A percentile compares a stretch with the other conserved stretches of the same genome.
phyloP scores from a whole-genome alignment of 2,888 invertebrate species.

The Beris morrisii region DNA sequence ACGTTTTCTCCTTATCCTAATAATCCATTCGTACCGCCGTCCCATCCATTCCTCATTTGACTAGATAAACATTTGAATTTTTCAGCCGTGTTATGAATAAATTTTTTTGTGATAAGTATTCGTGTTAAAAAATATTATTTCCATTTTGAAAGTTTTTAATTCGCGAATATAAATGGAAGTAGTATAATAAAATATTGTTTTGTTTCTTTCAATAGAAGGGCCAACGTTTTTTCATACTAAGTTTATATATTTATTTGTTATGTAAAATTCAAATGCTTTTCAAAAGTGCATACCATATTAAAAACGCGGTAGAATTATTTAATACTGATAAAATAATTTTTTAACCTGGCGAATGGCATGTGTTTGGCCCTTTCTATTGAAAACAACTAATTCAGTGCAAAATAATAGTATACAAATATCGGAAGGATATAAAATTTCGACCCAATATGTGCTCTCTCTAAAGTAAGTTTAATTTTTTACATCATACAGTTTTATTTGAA shows the following conservation, averaged over 20 bases:
- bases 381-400: conserved; percentile 26
- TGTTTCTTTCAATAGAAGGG: conserved; percentile 35
- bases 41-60: conserved; percentile 25
- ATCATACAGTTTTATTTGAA: no score
- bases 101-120: conserved; percentile 2
- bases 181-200: conserved; percentile 2
- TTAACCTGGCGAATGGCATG: conserved; percentile 21
- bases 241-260: not conserved
- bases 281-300: no score
- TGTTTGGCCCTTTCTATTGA: conserved; percentile 38
- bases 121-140: not conserved
- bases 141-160: not conserved
- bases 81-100: conserved; percentile 25
- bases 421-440: conserved; percentile 13
- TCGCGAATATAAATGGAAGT: not conserved
- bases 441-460: no score
- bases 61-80: conserved; percentile 24
- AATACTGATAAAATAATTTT: conserved; percentile 19
- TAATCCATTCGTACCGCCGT: conserved; percentile 41
- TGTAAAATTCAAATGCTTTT: no score
- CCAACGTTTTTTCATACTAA: conserved; percentile 35
- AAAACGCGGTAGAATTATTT: conserved; percentile 12
- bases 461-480: no score
- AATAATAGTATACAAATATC: not conserved
- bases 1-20: conserved; percentile 36